These are phyloP conservation scores for Heliconius nattereri DNA, from an alignment of 1,140 invertebrate genomes.

Conservation along the genomic window DNA sequence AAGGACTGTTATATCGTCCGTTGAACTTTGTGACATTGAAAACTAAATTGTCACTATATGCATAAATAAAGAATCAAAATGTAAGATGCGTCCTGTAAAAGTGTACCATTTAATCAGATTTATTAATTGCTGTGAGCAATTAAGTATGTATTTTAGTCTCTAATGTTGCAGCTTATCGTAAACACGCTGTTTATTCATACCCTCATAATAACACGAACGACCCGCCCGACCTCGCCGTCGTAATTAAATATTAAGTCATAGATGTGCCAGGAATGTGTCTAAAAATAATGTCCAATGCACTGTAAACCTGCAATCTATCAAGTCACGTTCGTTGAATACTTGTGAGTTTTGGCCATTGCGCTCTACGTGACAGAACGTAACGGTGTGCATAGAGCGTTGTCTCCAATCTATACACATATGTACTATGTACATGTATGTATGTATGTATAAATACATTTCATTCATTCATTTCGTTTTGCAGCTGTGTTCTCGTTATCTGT, in stretches of 20 bases:
- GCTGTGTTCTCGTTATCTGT: slow-evolving; percentile 27
- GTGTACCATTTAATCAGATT: neutral
- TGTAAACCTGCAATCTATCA: slow-evolving; percentile 22
- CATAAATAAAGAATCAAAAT: neutral
- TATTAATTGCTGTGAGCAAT: neutral
- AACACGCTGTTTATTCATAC: slow-evolving; percentile 11
- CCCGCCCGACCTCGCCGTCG: slow-evolving; percentile 17
- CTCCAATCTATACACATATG: neutral
- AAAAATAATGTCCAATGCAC: slow-evolving; percentile 18
- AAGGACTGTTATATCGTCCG: neutral
- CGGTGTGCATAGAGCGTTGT: slow-evolving; percentile 19
- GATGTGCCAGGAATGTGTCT: slow-evolving; percentile 25
- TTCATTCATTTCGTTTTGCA: slow-evolving; percentile 21
- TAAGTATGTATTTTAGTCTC: neutral
- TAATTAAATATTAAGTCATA: slow-evolving; percentile 31
- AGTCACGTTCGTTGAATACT: slow-evolving; percentile 21
- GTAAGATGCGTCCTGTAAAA: neutral
- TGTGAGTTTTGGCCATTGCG: slow-evolving; percentile 23
- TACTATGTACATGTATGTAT: too few species aligned
- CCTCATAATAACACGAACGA: neutral
- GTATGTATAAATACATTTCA: slow-evolving; percentile 21
- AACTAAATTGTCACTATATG: neutral
- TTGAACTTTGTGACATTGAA: neutral
- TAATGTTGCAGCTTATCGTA: slow-evolving; percentile 7
- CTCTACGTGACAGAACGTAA: slow-evolving; percentile 17